Conservation (phyloP, 2,888 invertebrate genomes). For the Anoncus sp. region DNA sequence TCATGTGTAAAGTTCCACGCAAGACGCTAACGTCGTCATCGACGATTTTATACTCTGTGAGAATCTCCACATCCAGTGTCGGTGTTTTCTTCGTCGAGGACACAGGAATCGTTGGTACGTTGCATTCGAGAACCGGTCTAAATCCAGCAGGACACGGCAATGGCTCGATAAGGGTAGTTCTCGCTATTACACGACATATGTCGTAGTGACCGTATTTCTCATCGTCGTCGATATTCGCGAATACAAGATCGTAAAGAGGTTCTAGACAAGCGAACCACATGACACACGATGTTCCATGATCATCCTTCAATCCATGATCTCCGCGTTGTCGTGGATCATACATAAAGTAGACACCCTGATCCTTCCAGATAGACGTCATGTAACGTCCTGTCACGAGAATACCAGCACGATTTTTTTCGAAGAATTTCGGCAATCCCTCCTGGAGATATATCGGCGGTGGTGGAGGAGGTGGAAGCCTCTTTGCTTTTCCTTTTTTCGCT, state of each 20-base stretch:
- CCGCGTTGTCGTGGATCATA: constrained; percentile 75
- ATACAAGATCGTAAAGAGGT: constrained; percentile 74
- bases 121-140: constrained; percentile 70
- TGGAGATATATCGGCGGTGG: constrained; percentile 73
- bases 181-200: constrained; percentile 73
- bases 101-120: constrained; percentile 66
- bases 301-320: constrained; percentile 67
- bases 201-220: constrained; percentile 75
- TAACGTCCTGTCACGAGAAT: constrained; percentile 73
- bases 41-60: constrained; percentile 69
- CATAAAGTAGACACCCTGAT: constrained; percentile 78
- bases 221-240: constrained; percentile 72
- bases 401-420: constrained; percentile 77
- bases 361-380: constrained; percentile 77
- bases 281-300: constrained; percentile 71
- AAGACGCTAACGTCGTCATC: constrained; percentile 74
- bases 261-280: constrained; percentile 80
- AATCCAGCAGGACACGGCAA: constrained; percentile 77
- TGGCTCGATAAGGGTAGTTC: constrained; percentile 73
- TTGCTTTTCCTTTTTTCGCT: constrained; percentile 64
- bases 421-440: constrained; percentile 75
- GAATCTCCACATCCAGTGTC: constrained; percentile 71
- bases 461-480: constrained; percentile 64
- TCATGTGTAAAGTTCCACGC: constrained; percentile 72
- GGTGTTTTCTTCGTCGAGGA: constrained; percentile 63